Percentiles rank a stretch among this genome's conserved stretches.
Conservation (phyloP, 2,113 vertebrate species). For the Trematomus loennbergii region DNA sequence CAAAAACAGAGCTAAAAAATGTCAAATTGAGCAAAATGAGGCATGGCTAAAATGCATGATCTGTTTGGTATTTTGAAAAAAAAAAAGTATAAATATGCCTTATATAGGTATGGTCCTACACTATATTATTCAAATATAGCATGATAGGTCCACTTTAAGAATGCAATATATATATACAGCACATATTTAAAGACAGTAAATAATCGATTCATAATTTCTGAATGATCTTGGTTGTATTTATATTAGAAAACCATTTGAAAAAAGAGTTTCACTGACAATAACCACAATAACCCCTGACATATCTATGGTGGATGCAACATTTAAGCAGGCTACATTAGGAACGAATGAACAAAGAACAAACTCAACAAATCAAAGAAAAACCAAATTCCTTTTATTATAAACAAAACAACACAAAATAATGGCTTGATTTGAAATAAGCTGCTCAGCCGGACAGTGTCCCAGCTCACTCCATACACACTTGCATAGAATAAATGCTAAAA, state of each 20-base stretch:
- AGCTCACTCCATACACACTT: not conserved
- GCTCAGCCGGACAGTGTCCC: not conserved
- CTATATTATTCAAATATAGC: too few species aligned
- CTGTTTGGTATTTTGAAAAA: too few species aligned
- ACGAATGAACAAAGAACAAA: too few species aligned
- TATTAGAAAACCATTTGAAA: not conserved
- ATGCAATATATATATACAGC: not conserved
- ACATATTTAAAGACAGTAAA: not conserved
- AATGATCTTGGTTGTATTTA: not conserved
- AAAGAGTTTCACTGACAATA: not conserved
- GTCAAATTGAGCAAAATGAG: too few species aligned
- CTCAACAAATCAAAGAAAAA: not conserved
- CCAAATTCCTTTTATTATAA: not conserved
- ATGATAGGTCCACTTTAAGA: too few species aligned
- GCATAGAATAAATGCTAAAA: too few species aligned
- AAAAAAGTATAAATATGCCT: too few species aligned
- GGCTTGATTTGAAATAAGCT: not conserved
- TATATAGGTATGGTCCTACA: too few species aligned
- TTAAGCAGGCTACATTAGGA: not conserved
- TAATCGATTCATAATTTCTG: too few species aligned
- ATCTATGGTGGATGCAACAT: not conserved
- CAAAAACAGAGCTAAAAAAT: too few species aligned
- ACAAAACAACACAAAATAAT: not conserved
- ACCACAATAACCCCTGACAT: not conserved
- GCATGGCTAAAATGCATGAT: too few species aligned